Evolutionary conservation across 2,113 vertebrate genomes (phyloP).

Genomic region (Nothobranchius kuhntae): DNA sequence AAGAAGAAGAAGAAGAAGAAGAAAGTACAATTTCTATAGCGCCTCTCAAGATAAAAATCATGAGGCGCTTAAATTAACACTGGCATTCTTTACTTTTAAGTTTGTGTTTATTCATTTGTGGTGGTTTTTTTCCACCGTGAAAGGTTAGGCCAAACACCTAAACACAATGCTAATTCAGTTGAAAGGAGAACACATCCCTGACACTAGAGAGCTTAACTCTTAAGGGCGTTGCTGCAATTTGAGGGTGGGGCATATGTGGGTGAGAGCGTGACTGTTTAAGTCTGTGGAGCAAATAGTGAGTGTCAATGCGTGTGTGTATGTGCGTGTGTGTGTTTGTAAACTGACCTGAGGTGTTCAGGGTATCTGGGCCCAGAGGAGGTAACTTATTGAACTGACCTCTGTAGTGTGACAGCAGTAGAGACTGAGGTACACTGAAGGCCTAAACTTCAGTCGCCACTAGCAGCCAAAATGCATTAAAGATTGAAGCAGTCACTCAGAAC

Average conservation of each 20-base stretch:
- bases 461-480: slow-evolving; percentile 69
- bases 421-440: slow-evolving; percentile 59
- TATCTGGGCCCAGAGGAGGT: slow-evolving; percentile 51
- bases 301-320: slow-evolving; percentile 4
- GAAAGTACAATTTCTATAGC: too few relatives aligned
- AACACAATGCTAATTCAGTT: slow-evolving; percentile 58
- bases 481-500: slow-evolving; percentile 68
- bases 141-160: slow-evolving; percentile 46
- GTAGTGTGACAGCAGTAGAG: slow-evolving; percentile 65
- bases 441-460: slow-evolving; percentile 52
- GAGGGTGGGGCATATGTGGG: slow-evolving; percentile 15
- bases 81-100: not conserved
- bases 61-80: too few relatives aligned
- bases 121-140: slow-evolving; percentile 10
- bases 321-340: slow-evolving; percentile 42
- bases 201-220: slow-evolving; percentile 24
- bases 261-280: slow-evolving; percentile 16
- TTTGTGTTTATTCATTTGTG: slow-evolving; percentile 30
- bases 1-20: too few relatives aligned
- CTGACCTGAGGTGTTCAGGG: slow-evolving; percentile 52
- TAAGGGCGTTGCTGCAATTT: not conserved
- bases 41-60: too few relatives aligned
- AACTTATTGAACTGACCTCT: slow-evolving; percentile 73
- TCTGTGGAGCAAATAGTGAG: slow-evolving; percentile 1
- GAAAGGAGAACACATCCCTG: slow-evolving; percentile 42